phyloP scores from a whole-genome alignment of 2,888 invertebrate species.

The Operophtera brumata region DNA sequence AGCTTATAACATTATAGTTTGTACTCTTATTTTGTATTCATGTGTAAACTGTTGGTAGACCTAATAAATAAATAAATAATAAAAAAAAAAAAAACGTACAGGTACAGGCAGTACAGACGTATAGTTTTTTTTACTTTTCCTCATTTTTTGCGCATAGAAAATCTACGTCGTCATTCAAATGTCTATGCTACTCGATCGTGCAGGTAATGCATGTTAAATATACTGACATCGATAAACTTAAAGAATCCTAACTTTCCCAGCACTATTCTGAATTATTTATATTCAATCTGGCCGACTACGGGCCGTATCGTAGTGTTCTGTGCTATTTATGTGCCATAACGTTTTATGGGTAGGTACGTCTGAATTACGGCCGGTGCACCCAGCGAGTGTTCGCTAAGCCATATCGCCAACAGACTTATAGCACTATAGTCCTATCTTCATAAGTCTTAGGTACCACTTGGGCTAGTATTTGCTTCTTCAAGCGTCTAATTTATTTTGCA shows the following conservation, averaged over 20 bases:
- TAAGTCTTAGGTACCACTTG: neutral
- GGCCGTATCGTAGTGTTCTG: conserved; percentile 26
- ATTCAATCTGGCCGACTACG: conserved; percentile 40
- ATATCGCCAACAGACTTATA: conserved; percentile 1
- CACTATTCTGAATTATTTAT: conserved; percentile 43
- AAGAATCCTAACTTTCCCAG: neutral
- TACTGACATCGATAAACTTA: conserved; percentile 5
- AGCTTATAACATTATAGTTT: too few species aligned
- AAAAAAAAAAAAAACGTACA: too few species aligned
- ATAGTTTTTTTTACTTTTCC: too few species aligned
- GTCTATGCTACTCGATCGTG: too few species aligned
- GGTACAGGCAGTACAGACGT: too few species aligned
- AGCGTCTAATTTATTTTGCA: too few species aligned
- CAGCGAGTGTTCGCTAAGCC: neutral
- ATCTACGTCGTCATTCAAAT: too few species aligned
- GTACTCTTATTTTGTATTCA: too few species aligned
- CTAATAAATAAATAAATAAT: too few species aligned
- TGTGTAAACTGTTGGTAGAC: too few species aligned
- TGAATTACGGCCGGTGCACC: conserved; percentile 19
- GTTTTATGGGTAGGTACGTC: conserved; percentile 23
- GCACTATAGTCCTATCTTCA: conserved; percentile 1
- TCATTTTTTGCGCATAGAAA: too few species aligned
- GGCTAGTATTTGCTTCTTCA: neutral
- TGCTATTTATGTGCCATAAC: conserved; percentile 39
- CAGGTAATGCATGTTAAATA: neutral